Base-by-base conservation (phyloP, 2,113 vertebrate species). In the Clarias macrocephalus region DNA sequence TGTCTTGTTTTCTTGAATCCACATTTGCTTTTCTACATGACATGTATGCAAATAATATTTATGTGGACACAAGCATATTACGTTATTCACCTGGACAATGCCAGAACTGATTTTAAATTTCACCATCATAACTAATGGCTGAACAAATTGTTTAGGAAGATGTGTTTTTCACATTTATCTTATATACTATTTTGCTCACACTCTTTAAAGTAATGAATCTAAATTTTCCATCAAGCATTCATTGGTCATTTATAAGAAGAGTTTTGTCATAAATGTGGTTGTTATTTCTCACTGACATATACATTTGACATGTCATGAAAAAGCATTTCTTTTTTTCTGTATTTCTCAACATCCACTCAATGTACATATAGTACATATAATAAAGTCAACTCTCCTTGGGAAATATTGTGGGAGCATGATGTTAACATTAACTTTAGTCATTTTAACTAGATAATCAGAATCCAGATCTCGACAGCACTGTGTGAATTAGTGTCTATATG, bases 401-500 rank as follows among this genome's bases (percentile, higher is more conserved):
- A 77, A 85, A 63, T 85, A 52, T 75, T 13, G 37, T 42, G 0
- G 8, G 28, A 54, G 54, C 37, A 66, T 66, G 56, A 68, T 25
- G 48, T 18, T 60, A 56, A 77, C 21, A 21, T 21, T n/a, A 37
- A 18, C 65, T 83, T 68, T 56, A 21, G 11, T n/a, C 25, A 33
- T 52, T 82, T 54, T 0, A 18, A 9, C 48, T 48, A 48, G 7
- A 48, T 48, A 8, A 48, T 48, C 21, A 54, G 42, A 76, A 76
- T 54, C 21, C 42, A 25, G 21, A 52, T 52, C 73, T 54, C 48
- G 54, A 76, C 23, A 54, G 73, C 12, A n/a, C 12, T 42, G 18
- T 21, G 18, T 87, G 81, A 94, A 94, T 95, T 94, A 94, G 83
- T 87, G 65, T 54, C 87, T 91, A 89, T 91, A 88, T 88, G 84